Base-by-base conservation (phyloP, 2,113 vertebrate genomes). In the Taurulus bubalis region DNA sequence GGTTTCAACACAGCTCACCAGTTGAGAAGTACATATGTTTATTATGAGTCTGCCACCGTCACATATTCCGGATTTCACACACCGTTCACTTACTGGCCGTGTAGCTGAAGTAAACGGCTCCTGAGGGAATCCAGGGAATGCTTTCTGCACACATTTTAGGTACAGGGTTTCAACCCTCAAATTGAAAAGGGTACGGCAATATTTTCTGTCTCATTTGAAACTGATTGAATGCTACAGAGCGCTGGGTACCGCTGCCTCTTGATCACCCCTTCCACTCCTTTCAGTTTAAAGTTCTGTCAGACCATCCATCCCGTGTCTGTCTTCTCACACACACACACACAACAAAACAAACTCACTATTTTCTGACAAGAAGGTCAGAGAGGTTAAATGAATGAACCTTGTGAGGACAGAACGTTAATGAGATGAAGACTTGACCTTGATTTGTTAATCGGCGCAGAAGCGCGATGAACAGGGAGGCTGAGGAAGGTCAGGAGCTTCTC, bases 401-500 rank as follows among this genome's bases (percentile, higher is more conserved):
- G 58, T 59, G 28, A 47, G 40, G 76, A 71, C 14, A 5, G 16
- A 60, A n/a, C 68, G 76, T 69, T 84, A 84, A 92, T 86, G 72
- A 60, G 68, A 91, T 89, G 47, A 89, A 90, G 85, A 84, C 64
- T 85, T 87, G 82, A 91, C 90, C 84, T 67, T 90, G 76, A 90
- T 87, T 92, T 84, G 8, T 80, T 87, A 89, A 92, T 84, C 91
- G 82, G 71, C 66, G 67, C 66, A 85, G 81, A 87, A 78, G 64
- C 69, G 82, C 9, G 38, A 82, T 60, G 76, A 84, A 69, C 40
- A 32, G 56, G 60, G 47, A 77, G 85, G 64, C 70, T 71, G 66
- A 62, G 84, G 74, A 60, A 89, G 89, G 90, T 91, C 84, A 70
- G 82, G 66, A 49, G 75, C 64, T 94, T 92, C 91, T 88, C 89